Evolutionary conservation across 2,797 vertebrate genomes (phyloP).

Genomic region (Melanotaenia boesemani): DNA sequence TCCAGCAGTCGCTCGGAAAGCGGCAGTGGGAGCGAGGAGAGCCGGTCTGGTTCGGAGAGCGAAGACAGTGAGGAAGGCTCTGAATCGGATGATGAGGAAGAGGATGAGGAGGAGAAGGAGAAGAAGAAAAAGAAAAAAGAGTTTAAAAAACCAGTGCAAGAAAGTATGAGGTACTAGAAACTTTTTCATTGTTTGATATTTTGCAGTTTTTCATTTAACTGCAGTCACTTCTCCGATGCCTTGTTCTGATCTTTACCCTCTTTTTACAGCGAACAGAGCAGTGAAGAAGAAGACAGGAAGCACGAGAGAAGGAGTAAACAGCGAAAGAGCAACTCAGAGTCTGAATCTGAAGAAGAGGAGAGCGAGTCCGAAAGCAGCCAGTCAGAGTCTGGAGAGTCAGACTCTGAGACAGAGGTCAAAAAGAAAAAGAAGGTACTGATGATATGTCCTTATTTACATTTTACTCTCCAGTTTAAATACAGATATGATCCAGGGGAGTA

Average conservation of each 20-base stretch:
- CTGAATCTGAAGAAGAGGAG: conserved; percentile 88
- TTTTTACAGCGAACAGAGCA: conserved; percentile 82
- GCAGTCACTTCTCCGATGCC: background rate
- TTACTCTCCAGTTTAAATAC: background rate
- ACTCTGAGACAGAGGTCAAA: conserved; percentile 84
- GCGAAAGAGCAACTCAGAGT: conserved; percentile 77
- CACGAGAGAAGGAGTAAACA: conserved; percentile 77
- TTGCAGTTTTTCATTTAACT: background rate
- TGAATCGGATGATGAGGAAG: conserved; percentile 85
- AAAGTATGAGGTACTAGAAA: conserved; percentile 74
- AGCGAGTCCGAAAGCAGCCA: conserved; percentile 91
- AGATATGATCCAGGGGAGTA: background rate
- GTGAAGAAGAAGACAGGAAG: conserved; percentile 77
- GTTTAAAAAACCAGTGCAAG: conserved; percentile 63
- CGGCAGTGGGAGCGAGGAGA: conserved; percentile 81
- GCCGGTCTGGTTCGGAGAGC: conserved; percentile 86
- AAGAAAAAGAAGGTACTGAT: conserved; percentile 83
- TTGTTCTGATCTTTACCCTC: conserved; percentile 17
- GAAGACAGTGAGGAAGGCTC: conserved; percentile 86
- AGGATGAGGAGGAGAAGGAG: conserved; percentile 81
- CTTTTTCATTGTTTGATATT: background rate
- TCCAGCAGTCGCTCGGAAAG: conserved; percentile 87
- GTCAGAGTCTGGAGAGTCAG: conserved; percentile 86
- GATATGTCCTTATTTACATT: background rate
- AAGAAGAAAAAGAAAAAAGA: conserved; percentile 81